A percentile compares a stretch with the other conserved stretches of the same genome.
Evolutionary conservation across 2,797 vertebrate species (phyloP).

Genomic region (Poecilia velifera): DNA sequence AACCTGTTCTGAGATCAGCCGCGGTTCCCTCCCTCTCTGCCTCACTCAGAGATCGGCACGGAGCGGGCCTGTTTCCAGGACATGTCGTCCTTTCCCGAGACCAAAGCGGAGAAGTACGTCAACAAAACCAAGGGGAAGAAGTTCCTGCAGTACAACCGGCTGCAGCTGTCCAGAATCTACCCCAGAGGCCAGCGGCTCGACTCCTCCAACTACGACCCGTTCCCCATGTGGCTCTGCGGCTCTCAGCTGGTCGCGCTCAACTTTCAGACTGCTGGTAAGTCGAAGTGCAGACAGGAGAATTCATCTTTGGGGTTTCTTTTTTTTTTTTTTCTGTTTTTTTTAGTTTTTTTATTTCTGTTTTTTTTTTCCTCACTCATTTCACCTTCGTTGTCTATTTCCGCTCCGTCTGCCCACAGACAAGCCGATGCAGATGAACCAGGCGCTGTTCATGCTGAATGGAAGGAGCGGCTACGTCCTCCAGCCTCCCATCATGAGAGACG

Average conservation of each 20-base stretch:
- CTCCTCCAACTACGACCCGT: constrained; percentile 97
- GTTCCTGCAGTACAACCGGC: constrained; percentile 97
- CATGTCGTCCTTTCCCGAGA: constrained; percentile 99
- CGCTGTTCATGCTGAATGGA: constrained; percentile 93
- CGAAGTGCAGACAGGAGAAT: not conserved
- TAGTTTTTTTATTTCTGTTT: too few relatives aligned
- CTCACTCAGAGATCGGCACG: constrained; percentile 90
- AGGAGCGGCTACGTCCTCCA: constrained; percentile 94
- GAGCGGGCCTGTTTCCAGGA: constrained; percentile 96
- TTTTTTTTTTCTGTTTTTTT: too few relatives aligned
- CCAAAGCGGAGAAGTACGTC: constrained; percentile 97
- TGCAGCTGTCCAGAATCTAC: constrained; percentile 97
- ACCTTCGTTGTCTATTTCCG: not conserved
- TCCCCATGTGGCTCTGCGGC: constrained; percentile 99
- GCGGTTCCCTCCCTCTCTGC: constrained; percentile 3
- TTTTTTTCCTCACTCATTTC: not conserved
- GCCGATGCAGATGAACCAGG: constrained; percentile 99
- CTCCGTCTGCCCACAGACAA: constrained; percentile 83
- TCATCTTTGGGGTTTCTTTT: not conserved
- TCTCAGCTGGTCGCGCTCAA: constrained; percentile 98
- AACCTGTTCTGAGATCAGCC: not conserved
- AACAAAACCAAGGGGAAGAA: constrained; percentile 97
- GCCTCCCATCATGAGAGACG: constrained; percentile 92
- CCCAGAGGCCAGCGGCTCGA: constrained; percentile 96
- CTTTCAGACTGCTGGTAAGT: constrained; percentile 96